Percentiles rank a stretch among this genome's conserved stretches.
These are phyloP conservation scores for Formica aserva DNA, from an alignment of 2,888 invertebrate genomes.

Conservation along the genomic window DNA sequence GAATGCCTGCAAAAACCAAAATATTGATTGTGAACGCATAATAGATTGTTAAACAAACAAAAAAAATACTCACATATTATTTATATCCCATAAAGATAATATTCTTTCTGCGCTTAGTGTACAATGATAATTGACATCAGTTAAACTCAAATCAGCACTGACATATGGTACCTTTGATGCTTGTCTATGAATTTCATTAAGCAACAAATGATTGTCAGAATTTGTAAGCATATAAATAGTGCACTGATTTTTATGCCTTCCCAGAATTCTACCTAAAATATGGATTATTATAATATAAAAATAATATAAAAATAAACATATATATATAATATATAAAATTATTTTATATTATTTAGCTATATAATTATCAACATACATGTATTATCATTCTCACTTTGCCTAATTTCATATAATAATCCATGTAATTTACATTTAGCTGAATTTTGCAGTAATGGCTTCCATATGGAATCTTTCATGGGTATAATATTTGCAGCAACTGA, in stretches of 20 bases:
- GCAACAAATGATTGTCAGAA: constrained; percentile 65
- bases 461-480: constrained; percentile 72
- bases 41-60: not conserved
- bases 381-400: constrained; percentile 61
- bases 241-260: constrained; percentile 78
- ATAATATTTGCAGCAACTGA: constrained; percentile 78
- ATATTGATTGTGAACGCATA: not conserved
- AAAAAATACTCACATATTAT: constrained; percentile 72
- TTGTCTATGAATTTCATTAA: constrained; percentile 74
- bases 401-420: constrained; percentile 76
- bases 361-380: constrained; percentile 64
- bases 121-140: constrained; percentile 77
- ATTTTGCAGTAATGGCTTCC: constrained; percentile 77
- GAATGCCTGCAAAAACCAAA: constrained; percentile 68
- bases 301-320: not conserved
- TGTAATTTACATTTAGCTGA: constrained; percentile 77
- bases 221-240: constrained; percentile 74
- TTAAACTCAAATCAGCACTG: constrained; percentile 79
- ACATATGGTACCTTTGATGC: constrained; percentile 77
- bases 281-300: not conserved
- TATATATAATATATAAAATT: not conserved
- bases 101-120: constrained; percentile 74
- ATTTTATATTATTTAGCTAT: not conserved
- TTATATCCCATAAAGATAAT: constrained; percentile 79
- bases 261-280: constrained; percentile 77